Percentiles rank a stretch among this genome's conserved stretches.
Evolutionary conservation across 2,113 vertebrate genomes (phyloP).

Genomic region (Hypomesus transpacificus): DNA sequence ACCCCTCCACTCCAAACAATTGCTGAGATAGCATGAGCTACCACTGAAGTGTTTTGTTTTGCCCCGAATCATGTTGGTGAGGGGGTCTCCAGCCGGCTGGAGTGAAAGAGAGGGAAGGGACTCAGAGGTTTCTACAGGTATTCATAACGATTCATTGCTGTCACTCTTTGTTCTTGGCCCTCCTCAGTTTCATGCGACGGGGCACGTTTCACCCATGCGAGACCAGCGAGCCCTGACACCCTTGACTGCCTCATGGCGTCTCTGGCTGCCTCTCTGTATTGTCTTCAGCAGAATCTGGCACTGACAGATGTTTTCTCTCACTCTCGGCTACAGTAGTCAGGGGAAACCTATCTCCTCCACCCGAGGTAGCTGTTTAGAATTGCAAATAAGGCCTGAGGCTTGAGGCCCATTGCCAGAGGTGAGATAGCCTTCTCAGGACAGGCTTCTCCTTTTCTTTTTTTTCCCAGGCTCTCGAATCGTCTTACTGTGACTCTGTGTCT

Average conservation of each 20-base stretch:
- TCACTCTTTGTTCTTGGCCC: constrained; percentile 44
- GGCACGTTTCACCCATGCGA: constrained; percentile 39
- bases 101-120: constrained; percentile 24
- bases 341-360: constrained; percentile 42
- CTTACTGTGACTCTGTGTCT: constrained; percentile 33
- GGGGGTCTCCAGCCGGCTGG: neutral
- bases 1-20: too few relatives aligned
- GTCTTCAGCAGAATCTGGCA: constrained; percentile 49
- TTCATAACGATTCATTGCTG: constrained; percentile 51
- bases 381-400: constrained; percentile 40
- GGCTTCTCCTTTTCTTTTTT: neutral
- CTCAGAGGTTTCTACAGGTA: constrained; percentile 41
- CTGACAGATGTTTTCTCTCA: constrained; percentile 43
- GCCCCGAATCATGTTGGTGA: neutral
- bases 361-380: constrained; percentile 49
- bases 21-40: too few relatives aligned
- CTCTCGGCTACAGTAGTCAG: constrained; percentile 36
- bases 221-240: constrained; percentile 47
- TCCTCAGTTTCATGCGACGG: constrained; percentile 19
- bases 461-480: constrained; percentile 28
- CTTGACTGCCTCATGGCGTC: constrained; percentile 41
- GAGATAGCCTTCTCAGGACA: constrained; percentile 24
- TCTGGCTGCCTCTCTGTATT: constrained; percentile 32
- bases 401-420: constrained; percentile 21
- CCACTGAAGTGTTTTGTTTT: neutral